Conservation (phyloP, 2,888 invertebrate genomes). For the Selenia dentaria region DNA sequence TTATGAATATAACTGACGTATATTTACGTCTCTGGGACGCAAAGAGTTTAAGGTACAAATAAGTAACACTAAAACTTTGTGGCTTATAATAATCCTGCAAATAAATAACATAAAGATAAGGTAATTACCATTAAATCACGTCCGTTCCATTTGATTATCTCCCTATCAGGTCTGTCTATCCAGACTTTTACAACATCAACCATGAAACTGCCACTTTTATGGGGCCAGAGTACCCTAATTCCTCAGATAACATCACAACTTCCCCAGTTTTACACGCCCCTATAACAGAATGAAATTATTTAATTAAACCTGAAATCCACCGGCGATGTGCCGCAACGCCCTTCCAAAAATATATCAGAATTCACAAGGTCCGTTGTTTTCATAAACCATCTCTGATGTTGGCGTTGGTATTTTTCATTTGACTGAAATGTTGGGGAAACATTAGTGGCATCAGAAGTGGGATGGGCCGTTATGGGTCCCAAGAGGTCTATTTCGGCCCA, state of each 20-base stretch:
- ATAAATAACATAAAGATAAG: not conserved
- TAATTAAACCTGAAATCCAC: conserved; percentile 35
- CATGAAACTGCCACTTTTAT: conserved; percentile 11
- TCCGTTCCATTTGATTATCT: conserved; percentile 4
- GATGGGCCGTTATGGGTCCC: conserved; percentile 29
- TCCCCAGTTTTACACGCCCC: conserved; percentile 8
- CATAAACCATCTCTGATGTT: conserved; percentile 33
- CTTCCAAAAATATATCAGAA: conserved; percentile 35
- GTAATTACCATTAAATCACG: not conserved
- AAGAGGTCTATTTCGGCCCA: conserved; percentile 29
- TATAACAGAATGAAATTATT: conserved; percentile 30
- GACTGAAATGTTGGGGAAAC: conserved; percentile 32
- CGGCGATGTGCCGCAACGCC: conserved; percentile 14
- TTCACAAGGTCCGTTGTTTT: conserved; percentile 32
- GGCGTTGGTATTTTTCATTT: conserved; percentile 39
- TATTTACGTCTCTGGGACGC: too few species aligned
- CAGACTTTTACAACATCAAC: conserved; percentile 5
- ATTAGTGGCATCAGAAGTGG: conserved; percentile 37
- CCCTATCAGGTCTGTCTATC: conserved; percentile 8
- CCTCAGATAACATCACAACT: conserved; percentile 19
- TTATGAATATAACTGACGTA: too few species aligned
- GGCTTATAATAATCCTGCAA: too few species aligned
- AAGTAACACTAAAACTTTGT: conserved; percentile 4
- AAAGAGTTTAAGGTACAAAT: not conserved
- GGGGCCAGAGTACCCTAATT: conserved; percentile 8